Conservation (phyloP, 2,797 vertebrate genomes). For the Pogoniulus pusillus region DNA sequence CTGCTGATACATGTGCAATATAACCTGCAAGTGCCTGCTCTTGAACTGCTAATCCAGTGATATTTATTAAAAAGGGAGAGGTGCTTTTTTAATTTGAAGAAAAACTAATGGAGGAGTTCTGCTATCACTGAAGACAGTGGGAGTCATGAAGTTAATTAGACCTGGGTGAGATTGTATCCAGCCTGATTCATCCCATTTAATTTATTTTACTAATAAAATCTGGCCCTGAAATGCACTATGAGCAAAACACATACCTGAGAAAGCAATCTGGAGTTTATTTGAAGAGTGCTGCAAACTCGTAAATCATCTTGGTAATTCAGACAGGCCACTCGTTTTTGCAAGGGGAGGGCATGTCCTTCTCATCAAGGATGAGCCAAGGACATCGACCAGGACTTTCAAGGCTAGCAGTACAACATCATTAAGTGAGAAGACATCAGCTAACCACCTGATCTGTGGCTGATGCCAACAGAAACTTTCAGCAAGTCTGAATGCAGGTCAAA, state of each 20-base stretch:
- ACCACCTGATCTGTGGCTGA: background rate
- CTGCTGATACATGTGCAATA: background rate
- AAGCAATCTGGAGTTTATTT: background rate
- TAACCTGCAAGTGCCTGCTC: background rate
- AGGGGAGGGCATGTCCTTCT: background rate
- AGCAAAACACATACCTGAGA: conserved; percentile 1
- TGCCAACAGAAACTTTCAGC: background rate
- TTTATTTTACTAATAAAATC: conserved; percentile 1
- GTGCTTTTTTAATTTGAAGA: conserved; percentile 16
- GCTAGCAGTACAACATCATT: background rate
- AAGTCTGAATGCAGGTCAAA: background rate
- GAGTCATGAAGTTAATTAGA: conserved; percentile 45
- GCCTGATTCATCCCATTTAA: background rate
- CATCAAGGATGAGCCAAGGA: background rate
- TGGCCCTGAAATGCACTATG: background rate
- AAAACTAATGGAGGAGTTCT: conserved; percentile 5
- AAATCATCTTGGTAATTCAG: background rate
- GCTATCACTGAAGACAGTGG: conserved; percentile 13
- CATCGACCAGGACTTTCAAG: background rate
- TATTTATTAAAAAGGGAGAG: conserved; percentile 25
- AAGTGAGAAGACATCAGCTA: background rate
- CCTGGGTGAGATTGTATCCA: background rate
- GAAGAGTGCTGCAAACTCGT: background rate
- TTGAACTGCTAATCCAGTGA: background rate
- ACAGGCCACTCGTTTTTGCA: background rate